Conservation (phyloP, 2,797 vertebrate species). For the Acropternis orthonyx region DNA sequence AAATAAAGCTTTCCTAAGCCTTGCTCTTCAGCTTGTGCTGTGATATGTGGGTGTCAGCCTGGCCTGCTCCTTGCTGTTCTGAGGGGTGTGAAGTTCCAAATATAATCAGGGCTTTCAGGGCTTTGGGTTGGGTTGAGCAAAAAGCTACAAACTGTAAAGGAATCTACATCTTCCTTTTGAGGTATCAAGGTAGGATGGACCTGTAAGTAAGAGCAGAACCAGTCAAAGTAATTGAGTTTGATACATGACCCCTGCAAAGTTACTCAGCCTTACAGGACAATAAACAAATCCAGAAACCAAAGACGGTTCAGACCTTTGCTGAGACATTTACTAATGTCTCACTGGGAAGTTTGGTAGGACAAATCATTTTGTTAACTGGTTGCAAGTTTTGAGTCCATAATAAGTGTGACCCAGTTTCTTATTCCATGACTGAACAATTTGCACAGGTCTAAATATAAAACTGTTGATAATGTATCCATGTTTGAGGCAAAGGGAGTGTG, state of each 20-base stretch:
- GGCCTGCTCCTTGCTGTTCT: constrained; percentile 12
- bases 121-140: neutral
- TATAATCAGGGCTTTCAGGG: neutral
- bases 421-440: neutral
- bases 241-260: neutral
- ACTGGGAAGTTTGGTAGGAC: neutral
- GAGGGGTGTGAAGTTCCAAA: neutral
- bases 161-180: neutral
- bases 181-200: neutral
- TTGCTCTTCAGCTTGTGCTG: neutral
- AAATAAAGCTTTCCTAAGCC: constrained; percentile 17
- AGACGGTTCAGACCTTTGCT: neutral
- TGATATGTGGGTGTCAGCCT: constrained; percentile 30
- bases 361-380: neutral
- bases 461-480: neutral
- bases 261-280: neutral
- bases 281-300: neutral
- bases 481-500: neutral
- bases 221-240: neutral
- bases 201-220: constrained; percentile 1
- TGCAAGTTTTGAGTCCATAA: neutral
- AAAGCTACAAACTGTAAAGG: neutral
- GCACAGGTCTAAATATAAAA: constrained; percentile 48
- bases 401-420: constrained; percentile 18
- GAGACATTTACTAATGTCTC: neutral